Base-by-base conservation (phyloP, 2,113 vertebrate species). In the Gallinago undulata region DNA sequence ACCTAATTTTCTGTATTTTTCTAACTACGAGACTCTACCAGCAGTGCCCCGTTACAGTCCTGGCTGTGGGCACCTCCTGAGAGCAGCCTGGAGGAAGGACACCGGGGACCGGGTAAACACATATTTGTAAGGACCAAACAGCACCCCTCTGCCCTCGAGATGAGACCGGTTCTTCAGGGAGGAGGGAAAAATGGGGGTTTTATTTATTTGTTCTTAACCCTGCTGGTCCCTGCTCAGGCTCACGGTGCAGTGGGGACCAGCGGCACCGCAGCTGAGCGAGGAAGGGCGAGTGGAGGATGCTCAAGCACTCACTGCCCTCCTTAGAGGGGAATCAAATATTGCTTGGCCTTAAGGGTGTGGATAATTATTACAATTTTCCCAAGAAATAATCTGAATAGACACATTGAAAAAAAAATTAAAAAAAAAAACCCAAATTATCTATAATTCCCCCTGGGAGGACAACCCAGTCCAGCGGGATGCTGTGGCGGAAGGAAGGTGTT, bases 21-120 rank as follows among this genome's bases (percentile, higher is more conserved):
- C 21, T 56, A 35, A 19, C 63, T 73, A 3, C 23, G 18, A 53
- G 45, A 48, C 4, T 62, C 56, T 11, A 41, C 31, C 24, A 69
- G n/a, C 30, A 41, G 37, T 0, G 0, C 62, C 33, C 66, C 0
- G 0, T 48, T 55, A 50, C 0, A 2, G 22, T 67, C 27, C 59
- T 0, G 0, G 74, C 59, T 78, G 48, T 48, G 0, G 0, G 47
- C 41, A 28, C 53, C n/a, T 48, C 47, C 22, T 12, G 22, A 48
- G 43, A 25, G 9, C 57, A 64, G 57, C 57, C 43, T 28, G 27
- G 35, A 68, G 31, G 39, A 74, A 50, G 37, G 59, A 41, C 13
- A 24, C 10, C 0, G 1, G 8, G 18, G 28, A 33, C 23, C 15
- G 19, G 45, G 24, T 43, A 57, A 66, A 53, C 1, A 1, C 0